phyloP scores from a whole-genome alignment of 2,797 vertebrate genomes.

The Bufotes viridis region DNA sequence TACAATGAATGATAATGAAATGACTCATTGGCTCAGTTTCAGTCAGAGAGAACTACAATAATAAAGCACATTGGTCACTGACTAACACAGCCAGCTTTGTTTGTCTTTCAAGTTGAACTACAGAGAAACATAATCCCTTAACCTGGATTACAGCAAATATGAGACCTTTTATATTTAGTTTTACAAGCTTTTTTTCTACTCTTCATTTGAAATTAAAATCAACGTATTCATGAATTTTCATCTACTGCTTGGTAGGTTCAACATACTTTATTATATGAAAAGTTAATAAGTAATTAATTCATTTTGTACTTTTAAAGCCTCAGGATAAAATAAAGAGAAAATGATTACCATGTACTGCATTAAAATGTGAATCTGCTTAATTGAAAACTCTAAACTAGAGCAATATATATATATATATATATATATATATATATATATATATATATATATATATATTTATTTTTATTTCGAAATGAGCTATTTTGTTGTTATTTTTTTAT shows the following conservation, averaged over 20 bases:
- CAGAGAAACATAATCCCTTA: not conserved
- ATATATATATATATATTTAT: no score
- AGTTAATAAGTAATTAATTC: slow-evolving; percentile 62
- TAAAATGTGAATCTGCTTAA: slow-evolving; percentile 57
- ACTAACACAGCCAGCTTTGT: not conserved
- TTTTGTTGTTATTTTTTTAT: no score
- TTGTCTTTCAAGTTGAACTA: not conserved
- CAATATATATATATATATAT: slow-evolving; percentile 49
- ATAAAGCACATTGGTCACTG: not conserved
- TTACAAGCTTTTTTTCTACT: slow-evolving; percentile 8
- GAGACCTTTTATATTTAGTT: slow-evolving; percentile 14
- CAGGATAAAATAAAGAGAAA: slow-evolving; percentile 61
- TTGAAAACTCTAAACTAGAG: slow-evolving; percentile 62
- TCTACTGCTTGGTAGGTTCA: slow-evolving; percentile 56
- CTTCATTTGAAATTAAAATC: slow-evolving; percentile 52
- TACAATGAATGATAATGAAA: not conserved
- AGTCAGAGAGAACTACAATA: not conserved
- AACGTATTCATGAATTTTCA: slow-evolving; percentile 60
- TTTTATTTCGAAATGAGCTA: no score
- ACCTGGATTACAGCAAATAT: slow-evolving; percentile 1
- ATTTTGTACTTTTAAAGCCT: slow-evolving; percentile 61
- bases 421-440: no score
- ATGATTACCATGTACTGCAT: slow-evolving; percentile 56
- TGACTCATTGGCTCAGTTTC: not conserved
- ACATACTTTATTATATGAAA: slow-evolving; percentile 60